Conservation (phyloP, 2,888 invertebrate species). For the Acrocyrtus sp. region DNA sequence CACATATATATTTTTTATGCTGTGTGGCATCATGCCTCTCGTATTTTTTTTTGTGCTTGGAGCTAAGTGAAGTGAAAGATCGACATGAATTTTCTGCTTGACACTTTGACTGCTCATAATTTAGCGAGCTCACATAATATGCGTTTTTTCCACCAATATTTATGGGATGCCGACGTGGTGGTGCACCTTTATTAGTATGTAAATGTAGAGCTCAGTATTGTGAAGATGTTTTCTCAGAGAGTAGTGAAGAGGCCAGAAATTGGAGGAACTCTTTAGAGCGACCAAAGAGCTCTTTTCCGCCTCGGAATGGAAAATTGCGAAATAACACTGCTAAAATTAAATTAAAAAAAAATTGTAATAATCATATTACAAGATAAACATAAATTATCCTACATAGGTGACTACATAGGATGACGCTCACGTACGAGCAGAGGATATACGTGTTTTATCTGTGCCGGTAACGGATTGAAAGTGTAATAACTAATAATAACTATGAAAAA, state of each 20-base stretch:
- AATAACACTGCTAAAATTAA: not conserved
- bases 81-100: slow-evolving; percentile 51
- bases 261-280: no score
- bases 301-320: not conserved
- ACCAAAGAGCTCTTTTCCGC: no score
- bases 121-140: slow-evolving; percentile 17
- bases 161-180: slow-evolving; percentile 33
- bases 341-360: not conserved
- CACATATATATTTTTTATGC: no score
- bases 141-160: slow-evolving; percentile 36
- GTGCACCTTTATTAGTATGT: slow-evolving; percentile 41
- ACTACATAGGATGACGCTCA: not conserved
- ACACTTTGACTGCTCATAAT: slow-evolving; percentile 55
- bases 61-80: slow-evolving; percentile 41
- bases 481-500: not conserved
- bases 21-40: no score
- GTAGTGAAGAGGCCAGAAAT: no score
- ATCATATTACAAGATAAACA: slow-evolving; percentile 4
- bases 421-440: not conserved
- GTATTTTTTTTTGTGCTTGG: slow-evolving; percentile 32
- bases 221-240: no score
- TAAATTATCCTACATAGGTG: not conserved
- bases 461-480: not conserved
- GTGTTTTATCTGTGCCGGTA: not conserved
- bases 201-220: no score